Base-by-base conservation (phyloP, 35 echinoderm and acorn worm genomes). In the Eucidaris tribuloides region DNA sequence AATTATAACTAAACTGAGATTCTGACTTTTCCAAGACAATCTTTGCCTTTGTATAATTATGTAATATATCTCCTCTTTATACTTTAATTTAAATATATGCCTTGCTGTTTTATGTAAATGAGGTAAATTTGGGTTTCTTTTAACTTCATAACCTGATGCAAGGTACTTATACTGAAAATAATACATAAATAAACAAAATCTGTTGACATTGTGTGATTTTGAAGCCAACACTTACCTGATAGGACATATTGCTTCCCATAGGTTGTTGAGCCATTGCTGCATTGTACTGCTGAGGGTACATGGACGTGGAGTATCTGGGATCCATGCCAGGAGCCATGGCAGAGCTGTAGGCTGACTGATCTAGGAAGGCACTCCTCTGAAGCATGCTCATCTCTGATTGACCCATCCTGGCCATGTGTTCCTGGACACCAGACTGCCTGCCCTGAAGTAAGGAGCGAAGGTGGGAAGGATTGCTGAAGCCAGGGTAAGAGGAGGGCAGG, bases 241-340 rank as follows among this genome's bases (percentile, higher is more conserved):
- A 74, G 18, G 68, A 22, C 9, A 74, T 36, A 22, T 40, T 13
- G 35, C 35, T 35, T 38, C 35, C 68, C 41, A 44, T 44, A 0
- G 35, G 34, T 41, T 74, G 68, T 22, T 74, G 68, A 18, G 68
- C 7, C 35, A 74, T 38, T 2, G 27, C 19, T 41, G 68, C 35
- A 22, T 74, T 74, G n/a, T 74, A 74, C 37, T 74, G 68, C 68
- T 74, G 68, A 25, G 68, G n/a, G 68, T 74, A 74, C 68, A 74
- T 74, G n/a, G 48, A 52, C 24, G 64, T 27, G 7, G 68, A 17
- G 68, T 74, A 74, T 32, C 68, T 74, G 2, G 68, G 68, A 44
- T 74, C 68, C 5, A 74, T 74, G 6, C 68, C 68, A 3, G 68
- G 68, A 11, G 48, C 48, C n/a, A 52, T 52, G 35, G 68, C 36